Evolutionary conservation across 2,113 vertebrate species (phyloP), one percentile per base, ranked within the genome.

Genomic region (Todiramphus chloris): DNA sequence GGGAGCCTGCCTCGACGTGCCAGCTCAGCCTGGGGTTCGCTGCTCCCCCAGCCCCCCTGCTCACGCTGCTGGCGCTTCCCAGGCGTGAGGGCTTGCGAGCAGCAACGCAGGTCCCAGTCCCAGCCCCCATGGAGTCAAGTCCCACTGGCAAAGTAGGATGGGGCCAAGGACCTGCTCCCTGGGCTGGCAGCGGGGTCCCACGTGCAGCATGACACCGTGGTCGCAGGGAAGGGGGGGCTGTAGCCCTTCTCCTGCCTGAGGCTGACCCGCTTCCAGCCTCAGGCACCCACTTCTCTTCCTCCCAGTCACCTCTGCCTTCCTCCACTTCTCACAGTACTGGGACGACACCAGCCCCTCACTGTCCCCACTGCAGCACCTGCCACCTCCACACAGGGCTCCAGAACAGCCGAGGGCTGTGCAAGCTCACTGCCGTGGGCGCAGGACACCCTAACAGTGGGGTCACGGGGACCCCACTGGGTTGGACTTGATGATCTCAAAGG

Each of bases 321-420:
- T 12, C 24, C 3, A 2, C 27, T 51, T 35, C 51, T 77, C 6
- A 5, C 0, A 1, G 35, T 48, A 37, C 43, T 39, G 39, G 31
- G 63, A n/a, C 5, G 4, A 37, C 55, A 21, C 37, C 44, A 35
- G 18, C 27, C 66, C 53, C 7, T 12, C 0, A 0, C 70, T 63
- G 17, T 25, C n/a, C 6, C 25, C 25, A 21, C 13, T 0, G 1
- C 14, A 51, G 78, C 77, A 13, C 0, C 0, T 2, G 3, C 16
- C 48, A 48, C 48, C 67, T 79, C 31, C 50, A 30, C 12, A 8
- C 56, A 21, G 0, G 0, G 41, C 76, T 58, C 73, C 81, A 16
- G 11, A 21, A 48, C 60, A 79, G 30, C 41, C 0, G 1, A 23
- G 14, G 3, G 13, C 53, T 72, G 48, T 60, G 48, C 1, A 0